phyloP scores from a whole-genome alignment of 2,113 vertebrate genomes.

The Centropus bengalensis region DNA sequence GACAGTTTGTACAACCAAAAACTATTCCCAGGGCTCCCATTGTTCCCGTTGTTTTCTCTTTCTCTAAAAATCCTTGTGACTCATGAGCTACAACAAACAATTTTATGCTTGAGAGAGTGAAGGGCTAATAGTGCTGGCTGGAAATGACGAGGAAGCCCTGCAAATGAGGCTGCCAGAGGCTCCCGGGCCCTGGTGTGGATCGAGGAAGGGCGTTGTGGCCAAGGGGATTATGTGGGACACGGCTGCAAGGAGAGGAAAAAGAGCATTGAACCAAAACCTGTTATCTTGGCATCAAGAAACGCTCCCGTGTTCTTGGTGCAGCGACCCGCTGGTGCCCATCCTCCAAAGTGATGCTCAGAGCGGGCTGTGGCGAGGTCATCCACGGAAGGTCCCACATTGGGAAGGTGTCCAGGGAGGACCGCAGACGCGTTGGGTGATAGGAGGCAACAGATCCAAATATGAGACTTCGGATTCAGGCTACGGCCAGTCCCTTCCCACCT shows the following conservation, averaged over 20 bases:
- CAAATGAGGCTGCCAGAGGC: fast-evolving
- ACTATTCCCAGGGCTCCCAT: conserved; percentile 39
- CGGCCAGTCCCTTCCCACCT: background rate
- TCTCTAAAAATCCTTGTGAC: conserved; percentile 47
- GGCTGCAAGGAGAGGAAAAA: background rate
- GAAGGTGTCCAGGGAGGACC: background rate
- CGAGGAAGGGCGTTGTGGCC: background rate
- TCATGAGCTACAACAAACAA: conserved; percentile 55
- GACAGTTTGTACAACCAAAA: conserved; percentile 43
- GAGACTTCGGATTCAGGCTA: background rate
- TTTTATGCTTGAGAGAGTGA: conserved; percentile 47
- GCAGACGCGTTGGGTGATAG: background rate
- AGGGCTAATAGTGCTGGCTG: conserved; percentile 11
- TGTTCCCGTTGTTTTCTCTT: conserved; percentile 47
- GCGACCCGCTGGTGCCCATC: background rate
- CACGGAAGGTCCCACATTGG: background rate
- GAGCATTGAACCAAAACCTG: background rate
- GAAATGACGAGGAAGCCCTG: background rate
- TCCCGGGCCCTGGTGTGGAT: background rate
- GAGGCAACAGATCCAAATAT: background rate
- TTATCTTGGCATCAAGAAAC: background rate
- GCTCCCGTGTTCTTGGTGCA: fast-evolving
- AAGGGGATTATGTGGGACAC: fast-evolving
- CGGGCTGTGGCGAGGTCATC: background rate
- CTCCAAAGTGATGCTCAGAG: fast-evolving